A percentile compares a stretch with the other conserved stretches of the same genome.
These are phyloP conservation scores for Perodicticus potto DNA, from an alignment of 2,797 vertebrate species.

Conservation along the genomic window DNA sequence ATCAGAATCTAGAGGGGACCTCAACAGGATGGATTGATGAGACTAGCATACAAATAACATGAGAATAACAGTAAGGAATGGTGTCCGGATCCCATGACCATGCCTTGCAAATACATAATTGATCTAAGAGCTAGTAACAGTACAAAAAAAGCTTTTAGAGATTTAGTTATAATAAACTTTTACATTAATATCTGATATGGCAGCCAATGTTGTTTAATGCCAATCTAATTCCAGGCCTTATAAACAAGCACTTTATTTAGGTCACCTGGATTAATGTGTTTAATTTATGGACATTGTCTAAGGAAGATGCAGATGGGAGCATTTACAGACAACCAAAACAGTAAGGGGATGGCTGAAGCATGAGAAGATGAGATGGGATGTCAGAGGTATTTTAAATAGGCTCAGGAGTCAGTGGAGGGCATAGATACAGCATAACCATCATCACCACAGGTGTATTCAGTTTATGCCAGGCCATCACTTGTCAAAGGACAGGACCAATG, in stretches of 20 bases:
- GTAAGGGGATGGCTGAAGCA: neutral
- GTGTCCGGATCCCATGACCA: neutral
- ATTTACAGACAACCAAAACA: neutral
- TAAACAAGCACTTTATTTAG: neutral
- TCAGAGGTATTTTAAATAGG: neutral
- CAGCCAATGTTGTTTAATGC: neutral
- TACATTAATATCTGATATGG: neutral
- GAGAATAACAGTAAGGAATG: neutral
- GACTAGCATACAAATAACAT: neutral
- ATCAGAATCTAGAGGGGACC: neutral
- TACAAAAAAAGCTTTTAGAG: neutral
- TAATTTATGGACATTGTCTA: neutral
- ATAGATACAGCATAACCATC: fast-evolving
- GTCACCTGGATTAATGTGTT: neutral
- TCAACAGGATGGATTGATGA: neutral
- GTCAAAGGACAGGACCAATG: neutral
- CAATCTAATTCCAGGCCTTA: neutral
- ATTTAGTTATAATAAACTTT: neutral
- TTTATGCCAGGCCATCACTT: neutral
- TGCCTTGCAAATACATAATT: neutral
- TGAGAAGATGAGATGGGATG: neutral
- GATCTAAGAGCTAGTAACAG: neutral
- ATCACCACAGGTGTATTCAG: neutral
- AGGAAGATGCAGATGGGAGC: neutral
- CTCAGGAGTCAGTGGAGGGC: neutral